These are phyloP conservation scores for Protobothrops flavoviridis DNA, from an alignment of 2,113 vertebrate genomes.

Conservation along the genomic window DNA sequence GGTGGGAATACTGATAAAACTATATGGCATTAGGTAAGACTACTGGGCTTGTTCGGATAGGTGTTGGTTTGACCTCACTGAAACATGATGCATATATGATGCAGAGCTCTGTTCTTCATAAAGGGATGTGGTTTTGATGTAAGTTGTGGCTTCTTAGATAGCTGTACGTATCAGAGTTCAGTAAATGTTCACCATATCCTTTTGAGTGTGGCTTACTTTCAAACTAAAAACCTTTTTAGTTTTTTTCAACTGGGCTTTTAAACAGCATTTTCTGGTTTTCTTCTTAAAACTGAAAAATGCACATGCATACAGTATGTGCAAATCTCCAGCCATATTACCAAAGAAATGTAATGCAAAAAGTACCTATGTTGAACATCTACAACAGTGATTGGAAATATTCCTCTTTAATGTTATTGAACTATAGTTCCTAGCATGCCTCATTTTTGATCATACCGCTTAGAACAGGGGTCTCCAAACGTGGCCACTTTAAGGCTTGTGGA, in stretches of 20 bases:
- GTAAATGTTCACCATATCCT: neutral
- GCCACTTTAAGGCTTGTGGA: too few relatives aligned
- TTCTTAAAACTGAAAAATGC: neutral
- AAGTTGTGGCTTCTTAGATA: neutral
- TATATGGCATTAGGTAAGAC: neutral
- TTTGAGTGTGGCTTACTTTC: neutral
- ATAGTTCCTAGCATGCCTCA: neutral
- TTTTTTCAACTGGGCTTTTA: neutral
- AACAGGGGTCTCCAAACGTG: too few relatives aligned
- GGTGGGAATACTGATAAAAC: neutral
- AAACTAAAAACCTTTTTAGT: neutral
- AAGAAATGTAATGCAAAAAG: neutral
- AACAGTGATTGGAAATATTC: neutral
- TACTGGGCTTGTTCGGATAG: neutral
- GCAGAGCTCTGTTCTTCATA: neutral
- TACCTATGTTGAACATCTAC: neutral
- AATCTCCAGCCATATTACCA: neutral
- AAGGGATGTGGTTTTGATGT: neutral
- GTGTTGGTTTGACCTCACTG: neutral
- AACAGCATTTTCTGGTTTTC: neutral
- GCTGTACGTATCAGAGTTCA: neutral
- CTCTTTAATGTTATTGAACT: neutral
- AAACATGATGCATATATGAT: neutral
- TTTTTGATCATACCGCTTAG: neutral
- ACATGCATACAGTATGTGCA: neutral